Evolutionary conservation across 2,797 vertebrate genomes (phyloP).

Genomic region (Clarias pachynema): DNA sequence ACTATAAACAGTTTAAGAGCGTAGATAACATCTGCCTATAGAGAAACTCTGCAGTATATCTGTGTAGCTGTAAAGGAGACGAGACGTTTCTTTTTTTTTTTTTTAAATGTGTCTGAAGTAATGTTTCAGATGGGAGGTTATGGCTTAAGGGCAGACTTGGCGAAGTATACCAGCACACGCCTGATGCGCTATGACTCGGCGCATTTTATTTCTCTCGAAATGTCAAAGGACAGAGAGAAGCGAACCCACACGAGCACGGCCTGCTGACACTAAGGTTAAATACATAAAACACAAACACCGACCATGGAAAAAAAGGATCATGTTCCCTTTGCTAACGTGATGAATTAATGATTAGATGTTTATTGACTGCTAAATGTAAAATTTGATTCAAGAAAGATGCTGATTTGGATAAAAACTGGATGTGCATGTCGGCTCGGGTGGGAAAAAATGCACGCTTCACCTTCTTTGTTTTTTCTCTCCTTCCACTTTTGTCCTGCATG

Average conservation of each 20-base stretch:
- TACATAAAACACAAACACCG: conserved; percentile 33
- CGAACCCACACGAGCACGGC: neutral
- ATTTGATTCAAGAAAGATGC: neutral
- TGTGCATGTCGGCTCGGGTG: neutral
- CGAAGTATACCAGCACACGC: neutral
- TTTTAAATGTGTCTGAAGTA: neutral
- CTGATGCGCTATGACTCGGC: conserved; percentile 1
- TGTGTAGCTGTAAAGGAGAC: neutral
- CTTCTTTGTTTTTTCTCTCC: neutral
- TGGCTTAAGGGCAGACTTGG: conserved; percentile 18
- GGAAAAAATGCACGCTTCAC: neutral
- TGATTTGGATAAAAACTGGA: neutral
- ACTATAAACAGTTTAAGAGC: neutral
- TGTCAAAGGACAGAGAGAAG: conserved; percentile 31
- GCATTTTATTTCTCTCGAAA: conserved; percentile 29
- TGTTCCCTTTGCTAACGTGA: conserved; percentile 10
- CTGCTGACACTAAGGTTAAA: conserved; percentile 44
- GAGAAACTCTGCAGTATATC: neutral
- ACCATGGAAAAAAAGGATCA: neutral
- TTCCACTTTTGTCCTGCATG: neutral
- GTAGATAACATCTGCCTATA: neutral
- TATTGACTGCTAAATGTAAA: neutral
- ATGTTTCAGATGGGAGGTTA: neutral
- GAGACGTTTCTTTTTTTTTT: neutral
- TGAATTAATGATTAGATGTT: neutral